Percentiles rank a stretch among this genome's conserved stretches.
phyloP scores from a whole-genome alignment of 1,140 invertebrate species.

The Meloidogyne exigua region DNA sequence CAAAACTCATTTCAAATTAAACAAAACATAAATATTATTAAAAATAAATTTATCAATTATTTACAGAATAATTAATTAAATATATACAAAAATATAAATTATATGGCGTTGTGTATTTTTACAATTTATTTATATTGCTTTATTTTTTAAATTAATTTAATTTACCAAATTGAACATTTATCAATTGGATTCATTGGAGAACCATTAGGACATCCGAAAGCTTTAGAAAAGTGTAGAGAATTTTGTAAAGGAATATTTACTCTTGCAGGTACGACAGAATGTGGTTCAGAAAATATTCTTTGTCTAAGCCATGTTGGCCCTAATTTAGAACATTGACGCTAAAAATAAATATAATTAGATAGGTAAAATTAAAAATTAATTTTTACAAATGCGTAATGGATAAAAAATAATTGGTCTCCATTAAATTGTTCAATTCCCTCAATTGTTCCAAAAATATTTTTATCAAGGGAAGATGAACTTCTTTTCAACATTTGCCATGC shows the following conservation, averaged over 20 bases:
- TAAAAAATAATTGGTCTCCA: slow-evolving; percentile 11
- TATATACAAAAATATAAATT: too few relatives aligned
- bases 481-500: slow-evolving; percentile 8
- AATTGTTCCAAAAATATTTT: not conserved
- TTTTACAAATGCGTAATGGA: slow-evolving; percentile 3
- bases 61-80: too few relatives aligned
- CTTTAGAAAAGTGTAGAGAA: slow-evolving; percentile 8
- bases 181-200: slow-evolving; percentile 3
- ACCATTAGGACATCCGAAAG: slow-evolving; percentile 1
- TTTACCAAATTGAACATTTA: slow-evolving; percentile 17
- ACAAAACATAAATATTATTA: too few relatives aligned
- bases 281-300: not conserved
- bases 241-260: slow-evolving; percentile 13
- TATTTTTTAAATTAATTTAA: not conserved
- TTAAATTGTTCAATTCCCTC: not conserved
- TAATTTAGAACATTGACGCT: slow-evolving; percentile 7
- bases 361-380: not conserved
- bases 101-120: not conserved
- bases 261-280: slow-evolving; percentile 5
- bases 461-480: not conserved
- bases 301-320: slow-evolving; percentile 7
- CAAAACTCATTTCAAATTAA: too few relatives aligned
- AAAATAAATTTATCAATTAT: too few relatives aligned
- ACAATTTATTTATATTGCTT: slow-evolving; percentile 3
- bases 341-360: not conserved